Percentiles rank a stretch among this genome's conserved stretches.
Conservation (phyloP, 2,888 invertebrate species). For the Cephus pulcher region DNA sequence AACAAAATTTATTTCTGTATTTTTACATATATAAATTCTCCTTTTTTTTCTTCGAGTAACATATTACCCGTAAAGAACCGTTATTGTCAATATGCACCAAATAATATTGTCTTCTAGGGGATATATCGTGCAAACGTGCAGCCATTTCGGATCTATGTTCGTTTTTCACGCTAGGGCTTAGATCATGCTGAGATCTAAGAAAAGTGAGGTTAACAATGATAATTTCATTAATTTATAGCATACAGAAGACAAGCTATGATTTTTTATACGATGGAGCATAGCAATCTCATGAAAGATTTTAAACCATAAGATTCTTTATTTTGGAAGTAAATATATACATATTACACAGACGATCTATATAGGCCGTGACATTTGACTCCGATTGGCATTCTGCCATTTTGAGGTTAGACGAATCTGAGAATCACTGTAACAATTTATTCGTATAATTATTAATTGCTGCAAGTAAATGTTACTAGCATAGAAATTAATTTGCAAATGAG, state of each 20-base stretch:
- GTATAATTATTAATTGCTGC: neutral
- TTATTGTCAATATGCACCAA: neutral
- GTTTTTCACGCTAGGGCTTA: conserved; percentile 20
- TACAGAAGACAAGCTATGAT: neutral
- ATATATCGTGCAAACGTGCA: neutral
- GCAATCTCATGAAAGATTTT: no score
- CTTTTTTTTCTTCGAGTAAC: neutral
- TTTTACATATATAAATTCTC: neutral
- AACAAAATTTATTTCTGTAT: no score
- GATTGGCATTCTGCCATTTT: conserved; percentile 44
- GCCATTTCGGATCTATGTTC: neutral
- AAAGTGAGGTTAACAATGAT: neutral
- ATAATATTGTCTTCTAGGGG: neutral
- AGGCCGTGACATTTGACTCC: conserved; percentile 42
- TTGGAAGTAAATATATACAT: conserved; percentile 27
- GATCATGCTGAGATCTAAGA: neutral
- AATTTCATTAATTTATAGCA: neutral
- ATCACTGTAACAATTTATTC: neutral
- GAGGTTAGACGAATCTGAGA: neutral
- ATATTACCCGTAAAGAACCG: conserved; percentile 18
- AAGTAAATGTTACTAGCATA: neutral
- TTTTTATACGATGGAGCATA: neutral
- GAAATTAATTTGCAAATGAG: neutral
- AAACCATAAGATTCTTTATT: neutral
- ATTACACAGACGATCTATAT: conserved; percentile 20